phyloP scores from a whole-genome alignment of 2,797 vertebrate species.

The Agapornis canus region DNA sequence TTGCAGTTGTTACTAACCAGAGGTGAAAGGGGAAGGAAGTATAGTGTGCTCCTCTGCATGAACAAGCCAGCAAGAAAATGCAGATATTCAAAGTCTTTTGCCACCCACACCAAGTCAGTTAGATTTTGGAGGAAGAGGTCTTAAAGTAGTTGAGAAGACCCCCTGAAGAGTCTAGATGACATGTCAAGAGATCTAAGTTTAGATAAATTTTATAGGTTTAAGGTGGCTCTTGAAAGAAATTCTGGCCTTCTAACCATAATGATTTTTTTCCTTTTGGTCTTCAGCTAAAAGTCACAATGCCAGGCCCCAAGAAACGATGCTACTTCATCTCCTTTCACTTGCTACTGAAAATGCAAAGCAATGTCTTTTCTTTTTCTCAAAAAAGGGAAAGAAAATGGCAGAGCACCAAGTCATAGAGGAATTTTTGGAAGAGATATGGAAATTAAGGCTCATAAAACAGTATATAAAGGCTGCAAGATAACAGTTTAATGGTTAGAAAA shows the following conservation, averaged over 20 bases:
- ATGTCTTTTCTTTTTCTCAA: not conserved
- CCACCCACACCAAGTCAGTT: not conserved
- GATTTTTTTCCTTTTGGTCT: not conserved
- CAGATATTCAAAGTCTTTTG: not conserved
- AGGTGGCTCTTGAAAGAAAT: not conserved
- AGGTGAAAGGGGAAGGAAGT: not conserved
- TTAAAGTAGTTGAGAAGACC: not conserved
- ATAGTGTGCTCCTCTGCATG: not conserved
- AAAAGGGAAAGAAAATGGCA: not conserved
- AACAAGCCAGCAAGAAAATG: not conserved
- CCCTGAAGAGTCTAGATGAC: not conserved
- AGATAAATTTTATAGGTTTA: not conserved
- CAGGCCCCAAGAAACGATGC: rapidly evolving
- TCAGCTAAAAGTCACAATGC: not conserved
- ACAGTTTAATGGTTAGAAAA: not conserved
- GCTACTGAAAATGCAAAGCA: not conserved
- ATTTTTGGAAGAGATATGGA: not conserved
- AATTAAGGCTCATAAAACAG: not conserved
- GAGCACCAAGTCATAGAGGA: not conserved
- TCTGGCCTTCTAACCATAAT: not conserved
- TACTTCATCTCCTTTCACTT: not conserved
- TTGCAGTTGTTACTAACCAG: not conserved
- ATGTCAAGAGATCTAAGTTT: not conserved
- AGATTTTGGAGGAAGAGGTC: not conserved
- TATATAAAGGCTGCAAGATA: not conserved